Percentiles rank a stretch among this genome's conserved stretches.
phyloP scores from a whole-genome alignment of 2,113 vertebrate genomes.

The Callopanchax toddi region DNA sequence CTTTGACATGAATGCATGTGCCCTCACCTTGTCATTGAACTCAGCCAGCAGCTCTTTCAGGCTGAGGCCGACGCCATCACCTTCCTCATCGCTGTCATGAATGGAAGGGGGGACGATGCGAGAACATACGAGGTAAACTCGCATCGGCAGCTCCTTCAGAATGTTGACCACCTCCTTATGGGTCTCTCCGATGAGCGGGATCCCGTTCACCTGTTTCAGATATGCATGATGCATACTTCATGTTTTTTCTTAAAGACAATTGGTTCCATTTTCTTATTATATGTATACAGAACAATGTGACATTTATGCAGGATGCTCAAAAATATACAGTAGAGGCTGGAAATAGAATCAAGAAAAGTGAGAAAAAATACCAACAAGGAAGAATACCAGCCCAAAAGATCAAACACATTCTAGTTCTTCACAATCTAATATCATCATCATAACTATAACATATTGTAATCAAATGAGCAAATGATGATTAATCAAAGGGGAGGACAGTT shows the following conservation, averaged over 20 bases:
- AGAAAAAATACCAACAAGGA: too few species aligned
- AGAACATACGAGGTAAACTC: constrained; percentile 87
- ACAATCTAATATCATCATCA: background rate
- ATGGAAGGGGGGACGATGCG: constrained; percentile 70
- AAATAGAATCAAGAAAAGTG: too few species aligned
- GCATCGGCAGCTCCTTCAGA: constrained; percentile 88
- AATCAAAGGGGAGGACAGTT: background rate
- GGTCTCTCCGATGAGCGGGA: constrained; percentile 88
- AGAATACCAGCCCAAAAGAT: too few species aligned
- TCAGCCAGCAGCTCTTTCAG: constrained; percentile 79
- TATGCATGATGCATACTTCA: background rate
- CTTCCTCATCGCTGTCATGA: constrained; percentile 71
- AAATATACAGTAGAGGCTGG: background rate
- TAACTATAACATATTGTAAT: background rate
- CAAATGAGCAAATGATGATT: background rate
- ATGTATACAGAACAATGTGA: background rate
- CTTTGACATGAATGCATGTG: constrained; percentile 1
- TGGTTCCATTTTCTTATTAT: background rate
- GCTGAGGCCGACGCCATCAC: constrained; percentile 62
- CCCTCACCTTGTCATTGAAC: constrained; percentile 77
- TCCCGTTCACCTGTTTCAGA: constrained; percentile 86
- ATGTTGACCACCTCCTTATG: constrained; percentile 91
- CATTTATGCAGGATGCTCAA: too few species aligned
- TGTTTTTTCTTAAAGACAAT: background rate
- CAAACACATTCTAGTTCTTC: background rate